Evolutionary conservation across 2,797 vertebrate species (phyloP).

Genomic region (Rhinatrema bivittatum): DNA sequence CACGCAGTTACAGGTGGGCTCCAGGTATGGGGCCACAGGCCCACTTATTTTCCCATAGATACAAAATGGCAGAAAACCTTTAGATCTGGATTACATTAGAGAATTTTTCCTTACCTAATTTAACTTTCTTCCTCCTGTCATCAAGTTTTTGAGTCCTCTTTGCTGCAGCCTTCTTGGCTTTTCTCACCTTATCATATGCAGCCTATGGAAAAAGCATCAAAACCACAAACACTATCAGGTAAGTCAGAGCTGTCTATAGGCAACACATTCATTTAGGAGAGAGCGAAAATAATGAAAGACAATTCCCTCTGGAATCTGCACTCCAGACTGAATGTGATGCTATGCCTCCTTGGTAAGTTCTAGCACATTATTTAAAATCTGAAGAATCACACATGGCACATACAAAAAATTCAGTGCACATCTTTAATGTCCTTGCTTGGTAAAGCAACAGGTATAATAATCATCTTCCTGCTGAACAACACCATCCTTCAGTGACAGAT

Average conservation of each 20-base stretch:
- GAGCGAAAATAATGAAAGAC: neutral
- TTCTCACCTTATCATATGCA: constrained; percentile 82
- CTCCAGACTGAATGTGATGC: neutral
- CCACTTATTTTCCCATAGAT: too few relatives aligned
- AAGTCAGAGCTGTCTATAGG: neutral
- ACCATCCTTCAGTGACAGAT: too few relatives aligned
- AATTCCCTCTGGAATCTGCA: neutral
- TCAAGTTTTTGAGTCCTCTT: constrained; percentile 81
- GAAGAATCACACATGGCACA: neutral
- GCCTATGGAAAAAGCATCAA: constrained; percentile 58
- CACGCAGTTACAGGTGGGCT: too few relatives aligned
- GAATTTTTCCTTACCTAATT: constrained; percentile 80
- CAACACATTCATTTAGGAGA: too few relatives aligned
- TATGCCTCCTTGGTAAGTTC: too few relatives aligned
- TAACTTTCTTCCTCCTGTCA: constrained; percentile 89
- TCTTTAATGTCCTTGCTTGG: too few relatives aligned
- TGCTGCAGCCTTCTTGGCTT: constrained; percentile 84
- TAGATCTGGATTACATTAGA: too few relatives aligned
- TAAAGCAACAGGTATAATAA: too few relatives aligned
- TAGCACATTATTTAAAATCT: neutral
- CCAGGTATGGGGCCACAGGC: too few relatives aligned
- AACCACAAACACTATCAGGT: neutral
- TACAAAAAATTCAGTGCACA: too few relatives aligned
- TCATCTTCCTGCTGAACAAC: too few relatives aligned
- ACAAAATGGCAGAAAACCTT: too few relatives aligned